Percentiles rank a stretch among this genome's conserved stretches.
Conservation (phyloP, 2,113 vertebrate genomes). For the Tachysurus fulvidraco region DNA sequence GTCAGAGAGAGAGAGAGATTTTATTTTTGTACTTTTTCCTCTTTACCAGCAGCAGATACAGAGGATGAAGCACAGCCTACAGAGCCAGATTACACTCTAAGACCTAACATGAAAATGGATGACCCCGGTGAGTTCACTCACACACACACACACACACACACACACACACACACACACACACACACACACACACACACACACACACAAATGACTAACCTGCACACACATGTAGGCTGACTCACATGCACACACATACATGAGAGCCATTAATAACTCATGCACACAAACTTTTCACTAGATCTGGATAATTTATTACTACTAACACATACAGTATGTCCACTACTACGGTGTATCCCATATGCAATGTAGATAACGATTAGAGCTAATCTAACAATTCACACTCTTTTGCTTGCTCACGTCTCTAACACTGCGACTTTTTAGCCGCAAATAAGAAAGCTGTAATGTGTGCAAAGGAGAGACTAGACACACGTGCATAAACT, state of each 20-base stretch:
- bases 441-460: neutral
- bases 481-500: neutral
- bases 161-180: conserved; percentile 45
- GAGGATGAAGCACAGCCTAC: conserved; percentile 86
- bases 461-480: neutral
- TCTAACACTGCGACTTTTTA: neutral
- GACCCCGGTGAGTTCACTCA: conserved; percentile 83
- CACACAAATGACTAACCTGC: neutral
- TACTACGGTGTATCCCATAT: neutral
- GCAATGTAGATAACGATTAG: neutral
- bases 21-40: conserved; percentile 18
- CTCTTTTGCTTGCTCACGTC: neutral
- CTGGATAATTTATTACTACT: neutral
- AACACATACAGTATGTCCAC: neutral
- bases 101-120: conserved; percentile 90
- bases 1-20: neutral
- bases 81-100: conserved; percentile 90
- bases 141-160: conserved; percentile 19
- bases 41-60: conserved; percentile 78
- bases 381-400: neutral
- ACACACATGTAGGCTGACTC: neutral
- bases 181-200: too few relatives aligned
- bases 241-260: neutral
- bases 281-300: neutral
- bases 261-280: neutral